These are phyloP conservation scores for Gastrophysa polygoni DNA, from an alignment of 2,888 invertebrate genomes.

Conservation along the genomic window DNA sequence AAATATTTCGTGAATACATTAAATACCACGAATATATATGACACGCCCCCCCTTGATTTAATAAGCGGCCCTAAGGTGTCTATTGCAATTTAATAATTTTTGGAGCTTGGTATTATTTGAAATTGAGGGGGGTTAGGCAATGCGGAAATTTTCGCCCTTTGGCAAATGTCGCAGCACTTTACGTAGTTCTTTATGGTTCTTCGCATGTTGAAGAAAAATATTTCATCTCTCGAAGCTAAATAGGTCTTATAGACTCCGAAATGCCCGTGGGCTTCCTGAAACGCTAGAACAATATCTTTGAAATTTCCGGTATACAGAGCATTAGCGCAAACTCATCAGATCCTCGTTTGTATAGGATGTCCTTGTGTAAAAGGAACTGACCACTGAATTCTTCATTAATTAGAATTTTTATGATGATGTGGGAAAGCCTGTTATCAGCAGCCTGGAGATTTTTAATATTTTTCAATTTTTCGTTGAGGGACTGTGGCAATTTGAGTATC, in stretches of 20 bases:
- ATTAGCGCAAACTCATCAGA: background rate
- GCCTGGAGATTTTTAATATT: no score
- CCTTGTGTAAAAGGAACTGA: background rate
- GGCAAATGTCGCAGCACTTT: slow-evolving; percentile 2
- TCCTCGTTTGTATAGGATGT: background rate
- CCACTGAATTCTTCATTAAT: background rate
- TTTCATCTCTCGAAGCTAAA: background rate
- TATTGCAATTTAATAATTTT: no score
- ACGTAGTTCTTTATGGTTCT: background rate
- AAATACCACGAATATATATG: background rate
- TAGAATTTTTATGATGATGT: background rate
- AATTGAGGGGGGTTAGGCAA: no score
- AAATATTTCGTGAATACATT: slow-evolving; percentile 5
- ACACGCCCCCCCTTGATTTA: background rate
- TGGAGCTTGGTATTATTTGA: no score
- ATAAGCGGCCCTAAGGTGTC: no score
- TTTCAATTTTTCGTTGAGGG: no score
- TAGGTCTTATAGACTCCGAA: background rate
- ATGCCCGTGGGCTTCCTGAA: background rate
- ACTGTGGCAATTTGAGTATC: no score
- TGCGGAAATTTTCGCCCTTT: background rate
- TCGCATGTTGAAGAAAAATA: background rate
- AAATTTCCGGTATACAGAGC: background rate
- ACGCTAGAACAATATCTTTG: background rate
- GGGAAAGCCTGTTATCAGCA: no score